Base-by-base conservation (phyloP, 1,140 invertebrate genomes). In the Spodoptera litura region DNA sequence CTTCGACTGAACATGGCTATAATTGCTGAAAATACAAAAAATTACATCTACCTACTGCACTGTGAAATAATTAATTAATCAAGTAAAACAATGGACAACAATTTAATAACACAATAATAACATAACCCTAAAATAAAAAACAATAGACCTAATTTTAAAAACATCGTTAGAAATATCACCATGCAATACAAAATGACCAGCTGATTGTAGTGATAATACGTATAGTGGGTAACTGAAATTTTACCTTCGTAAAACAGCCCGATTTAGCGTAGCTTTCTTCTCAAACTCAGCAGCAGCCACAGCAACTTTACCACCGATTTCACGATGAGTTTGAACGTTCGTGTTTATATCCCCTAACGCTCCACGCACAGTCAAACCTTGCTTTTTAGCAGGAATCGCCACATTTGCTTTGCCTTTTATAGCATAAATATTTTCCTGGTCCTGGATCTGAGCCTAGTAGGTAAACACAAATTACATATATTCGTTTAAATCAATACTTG, bases 1-100 rank as follows among this genome's bases (percentile, higher is more conserved):
- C 88, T 94, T 94, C 0, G 94, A 94, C 61, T 90, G 90, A 2
- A 95, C 90, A 91, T 94, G 91, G 62, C 86, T 91, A 38, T 94
- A 95, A 74, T 90, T 93, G 56, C 92, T 93, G 76, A n/a, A 88
- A 85, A 70, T 49, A 35, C 59, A 31, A 52, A 59, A n/a, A 73
- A 53, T 27, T 51, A 52, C 11, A 35, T 70, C 66, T 70, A 70
- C 66, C 66, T 55, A 31, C 66, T 55, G 1, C 6, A 44, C 5
- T 3, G 4, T 15, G 44, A 64, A 15, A 9, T n/a, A 44, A 44
- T 44, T 3, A 5, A 10, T 6, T 56, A 5, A 8, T 44, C 38
- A 44, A 31, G 12, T 56, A 9, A 1, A 56, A 56, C 4, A 25
- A 20, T 5, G 12, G 3, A 15, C 15, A 4, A 44, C 31, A 15